A percentile compares a stretch with the other conserved stretches of the same genome.
Conservation (phyloP, 2,888 invertebrate genomes). For the Phania funesta region DNA sequence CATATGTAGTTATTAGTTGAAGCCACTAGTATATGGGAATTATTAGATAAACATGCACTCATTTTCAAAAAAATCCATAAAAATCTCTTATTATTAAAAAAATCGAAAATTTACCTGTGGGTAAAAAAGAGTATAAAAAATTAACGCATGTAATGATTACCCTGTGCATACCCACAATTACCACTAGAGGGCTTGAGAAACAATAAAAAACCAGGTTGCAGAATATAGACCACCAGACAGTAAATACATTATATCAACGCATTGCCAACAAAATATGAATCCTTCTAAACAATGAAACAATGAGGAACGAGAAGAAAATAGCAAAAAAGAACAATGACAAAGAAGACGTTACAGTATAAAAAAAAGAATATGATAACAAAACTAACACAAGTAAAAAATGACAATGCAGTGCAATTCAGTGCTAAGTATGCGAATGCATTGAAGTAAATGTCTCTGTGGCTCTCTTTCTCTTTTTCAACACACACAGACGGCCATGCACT, state of each 20-base stretch:
- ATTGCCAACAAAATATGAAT: slow-evolving; percentile 48
- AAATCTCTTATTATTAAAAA: too few species aligned
- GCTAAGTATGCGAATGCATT: slow-evolving; percentile 29
- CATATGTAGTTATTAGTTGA: too few species aligned
- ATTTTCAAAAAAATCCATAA: too few species aligned
- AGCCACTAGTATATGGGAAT: too few species aligned
- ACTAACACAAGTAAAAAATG: slow-evolving; percentile 24
- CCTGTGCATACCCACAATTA: too few species aligned
- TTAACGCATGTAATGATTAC: too few species aligned
- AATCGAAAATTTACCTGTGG: too few species aligned
- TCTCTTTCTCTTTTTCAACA: too few species aligned
- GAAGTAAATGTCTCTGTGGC: background rate
- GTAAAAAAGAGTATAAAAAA: too few species aligned
- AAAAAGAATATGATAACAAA: slow-evolving; percentile 17
- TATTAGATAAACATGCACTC: too few species aligned
- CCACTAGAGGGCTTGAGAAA: background rate
- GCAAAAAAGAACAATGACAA: background rate
- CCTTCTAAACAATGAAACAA: slow-evolving; percentile 9
- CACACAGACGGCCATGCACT: too few species aligned
- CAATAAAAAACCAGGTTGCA: background rate
- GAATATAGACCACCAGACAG: slow-evolving; percentile 37
- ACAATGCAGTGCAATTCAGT: slow-evolving; percentile 13
- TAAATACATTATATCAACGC: slow-evolving; percentile 55
- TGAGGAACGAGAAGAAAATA: slow-evolving; percentile 6
- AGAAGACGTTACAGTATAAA: background rate